Evolutionary conservation across 2,888 invertebrate genomes (phyloP), one percentile per base, ranked within the genome.

Genomic region (Philonicus albiceps): DNA sequence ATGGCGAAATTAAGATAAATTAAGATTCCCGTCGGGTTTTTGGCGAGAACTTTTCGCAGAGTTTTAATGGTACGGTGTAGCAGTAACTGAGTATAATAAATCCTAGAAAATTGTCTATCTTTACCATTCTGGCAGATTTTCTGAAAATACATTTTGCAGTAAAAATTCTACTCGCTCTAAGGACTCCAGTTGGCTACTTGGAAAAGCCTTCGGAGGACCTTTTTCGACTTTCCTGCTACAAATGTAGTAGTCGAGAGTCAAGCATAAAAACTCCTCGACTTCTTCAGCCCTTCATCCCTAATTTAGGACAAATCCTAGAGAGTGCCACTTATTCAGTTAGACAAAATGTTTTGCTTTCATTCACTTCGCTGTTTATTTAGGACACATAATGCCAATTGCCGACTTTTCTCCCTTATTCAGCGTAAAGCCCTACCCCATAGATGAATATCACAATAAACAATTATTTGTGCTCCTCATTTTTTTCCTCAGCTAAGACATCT

Each of bases 361-460:
- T 76, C 76, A 76, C 76, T 76, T 40, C 40, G 64, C 40, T 76
- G 40, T 76, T 76, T 76, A 76, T 76, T 76, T 76, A 76, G 76
- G 76, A 76, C 40, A 40, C 76, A 40, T 76, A 76, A 76, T 76
- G 76, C 76, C 76, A 76, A 40, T 76, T 76, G 76, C 40, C 40
- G 76, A 40, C 76, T 76, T 76, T 76, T 19, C 19, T 40, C 64
- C 64, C 22, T 64, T 76, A 40, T 76, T 76, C 76, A 76, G 76
- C 22, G 22, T 22, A 40, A 37, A 76, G 13, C 11, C 76, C 76
- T 19, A 37, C 40, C 40, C 11, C 40, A 16, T 40, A 76, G 76
- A 76, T 76, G 76, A 76, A 76, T 76, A 76, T 76, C 76, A 76
- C 76, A 76, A 76, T 76, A 76, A 76, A 76, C 76, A 76, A 76